Base-by-base conservation (phyloP, 2,888 invertebrate species). In the Platerodrilus igneus region DNA sequence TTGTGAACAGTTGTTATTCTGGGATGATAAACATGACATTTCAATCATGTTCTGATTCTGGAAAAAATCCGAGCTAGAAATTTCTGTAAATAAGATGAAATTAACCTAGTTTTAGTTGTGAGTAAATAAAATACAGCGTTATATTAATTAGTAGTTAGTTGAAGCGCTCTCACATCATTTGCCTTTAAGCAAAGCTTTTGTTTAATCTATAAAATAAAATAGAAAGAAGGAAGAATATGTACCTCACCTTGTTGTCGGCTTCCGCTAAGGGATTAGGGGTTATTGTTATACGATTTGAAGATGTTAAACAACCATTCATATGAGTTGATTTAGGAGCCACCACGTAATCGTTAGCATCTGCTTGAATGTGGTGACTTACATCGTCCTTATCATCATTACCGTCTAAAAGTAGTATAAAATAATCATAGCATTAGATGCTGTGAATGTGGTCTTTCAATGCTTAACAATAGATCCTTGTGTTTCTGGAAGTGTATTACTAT, bases 221-320 rank as follows among this genome's bases (percentile, higher is more conserved):
- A 45, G 41, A 45, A 41, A 34, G 28, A 29, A 35, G 37, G 53
- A 51, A 41, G 30, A 47, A 52, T 58, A 64, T 59, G 54, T 59
- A 58, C 62, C 69, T 71, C 67, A 81, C 84, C 76, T 85, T 84
- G 55, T 79, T 77, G 56, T 76, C 71, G 38, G 75, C 71, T 48
- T 77, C 76, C 21, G 84, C 83, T 63, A 86, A 73, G 16, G 85
- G 85, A 66, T 86, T 86, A 36, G 81, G 78, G 3, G 85, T 84
- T 56, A 85, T 85, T 38, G 83, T 85, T 59, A 85, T 83, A 36
- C 66, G 58, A 51, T 64, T 68, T 10, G 58, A 47, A 6, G 60
- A 56, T 16, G 61, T 47, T 13, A 55, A 57, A 40, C 63, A 65
- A 17, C 69, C 69, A 41, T 69, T 69, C 6, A 61, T 51, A 36